Evolutionary conservation across 2,113 vertebrate species (phyloP), one percentile per base, ranked within the genome.

Genomic region (Ceyx melanurus): DNA sequence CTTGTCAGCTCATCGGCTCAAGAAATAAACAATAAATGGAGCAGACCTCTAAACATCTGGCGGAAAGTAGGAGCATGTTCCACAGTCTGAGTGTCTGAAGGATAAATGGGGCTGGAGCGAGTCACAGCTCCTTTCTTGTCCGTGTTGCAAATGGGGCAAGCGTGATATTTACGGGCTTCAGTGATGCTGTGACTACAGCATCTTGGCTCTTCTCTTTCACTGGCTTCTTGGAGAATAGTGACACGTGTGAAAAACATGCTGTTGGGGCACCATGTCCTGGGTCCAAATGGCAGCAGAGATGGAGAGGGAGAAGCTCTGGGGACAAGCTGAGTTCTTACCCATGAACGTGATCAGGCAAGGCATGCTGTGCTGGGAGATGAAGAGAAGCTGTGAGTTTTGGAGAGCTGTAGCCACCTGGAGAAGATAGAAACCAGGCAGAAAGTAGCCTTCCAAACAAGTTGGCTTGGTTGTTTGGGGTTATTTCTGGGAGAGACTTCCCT

Each of bases 41-140:
- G 82, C 81, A 94, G 78, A 70, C 33, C 86, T 86, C 60, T 18
- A 65, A 95, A 95, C 93, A 94, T 94, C 94, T 96, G 94, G 91
- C 0, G 4, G 83, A 73, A 92, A 92, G 86, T 26, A 86, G 75
- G 67, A 87, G 56, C 81, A 14, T 87, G 88, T 90, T 86, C 82
- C 81, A 61, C 82, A n/a, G 46, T 42, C 82, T 45, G 83, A 68
- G 77, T 87, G 78, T 90, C 74, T 93, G 94, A 76, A 65, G 86
- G 75, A 93, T 88, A 93, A 92, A 91, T 85, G 84, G 64, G 75
- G 78, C 91, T 93, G 89, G 91, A 91, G 37, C 1, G 1, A 93
- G 58, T n/a, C 82, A 67, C n/a, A 46, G 74, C 46, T 92, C 33
- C 67, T 71, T 87, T 85, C 93, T 85, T 58, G 78, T 85, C 82